Conservation (phyloP, 1,140 invertebrate genomes). For the Lepidurus couesii region DNA sequence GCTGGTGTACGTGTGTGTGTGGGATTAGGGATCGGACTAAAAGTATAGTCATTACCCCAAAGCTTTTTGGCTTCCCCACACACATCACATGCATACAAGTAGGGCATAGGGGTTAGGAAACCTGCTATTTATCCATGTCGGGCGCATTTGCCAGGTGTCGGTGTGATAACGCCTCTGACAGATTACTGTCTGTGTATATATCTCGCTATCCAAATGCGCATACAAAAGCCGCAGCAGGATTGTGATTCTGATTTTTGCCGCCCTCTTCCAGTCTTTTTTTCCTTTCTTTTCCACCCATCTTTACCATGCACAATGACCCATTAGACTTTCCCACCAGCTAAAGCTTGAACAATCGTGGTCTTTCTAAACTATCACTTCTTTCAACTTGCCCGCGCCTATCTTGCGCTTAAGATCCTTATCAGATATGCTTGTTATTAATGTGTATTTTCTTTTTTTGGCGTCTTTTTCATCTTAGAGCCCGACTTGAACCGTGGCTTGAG, state of each 20-base stretch:
- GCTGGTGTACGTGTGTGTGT: neutral
- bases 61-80: neutral
- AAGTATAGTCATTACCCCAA: neutral
- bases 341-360: conserved; percentile 34
- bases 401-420: conserved; percentile 21
- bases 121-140: conserved; percentile 21
- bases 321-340: conserved; percentile 24
- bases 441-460: neutral
- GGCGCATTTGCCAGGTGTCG: conserved; percentile 20
- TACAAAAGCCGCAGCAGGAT: conserved; percentile 14
- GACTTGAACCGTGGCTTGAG: neutral
- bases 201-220: conserved; percentile 2
- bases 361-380: neutral
- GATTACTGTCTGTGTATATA: conserved; percentile 13
- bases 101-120: conserved; percentile 5
- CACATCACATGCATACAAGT: conserved; percentile 6
- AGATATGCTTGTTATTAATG: conserved; percentile 29
- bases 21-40: neutral
- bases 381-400: neutral
- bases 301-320: conserved; percentile 3
- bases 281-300: neutral
- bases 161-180: conserved; percentile 17
- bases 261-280: neutral
- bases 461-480: conserved; percentile 10
- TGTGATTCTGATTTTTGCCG: conserved; percentile 15